Base-by-base conservation (phyloP, 2,888 invertebrate genomes). In the Micropterix aruncella region DNA sequence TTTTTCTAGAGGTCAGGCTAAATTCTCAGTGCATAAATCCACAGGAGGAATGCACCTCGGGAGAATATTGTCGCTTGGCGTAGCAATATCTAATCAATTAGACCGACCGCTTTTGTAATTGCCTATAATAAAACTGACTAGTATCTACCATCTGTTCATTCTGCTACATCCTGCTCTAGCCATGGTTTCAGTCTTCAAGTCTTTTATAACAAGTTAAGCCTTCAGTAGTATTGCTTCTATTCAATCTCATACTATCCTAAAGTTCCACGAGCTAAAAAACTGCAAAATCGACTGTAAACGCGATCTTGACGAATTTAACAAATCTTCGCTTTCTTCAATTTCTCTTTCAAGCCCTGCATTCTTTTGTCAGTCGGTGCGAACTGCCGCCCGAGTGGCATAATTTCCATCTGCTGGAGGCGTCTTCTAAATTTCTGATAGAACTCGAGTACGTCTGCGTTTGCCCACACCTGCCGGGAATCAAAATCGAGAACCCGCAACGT, bases 401-500 rank as follows among this genome's bases (percentile, higher is more conserved):
- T 63, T 54, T 76, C 77, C 58, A 75, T 75, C 47, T 77, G 75
- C 52, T 79, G 76, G 41, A 85, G 58, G 45, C 76, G 71, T 45
- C 75, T 66, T 44, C 79, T 73, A 55, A 86, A 79, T 51, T 68
- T 71, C 53, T 77, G 80, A 58, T 94, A 93, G 62, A 90, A 94
- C 54, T 79, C 74, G 43, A 93, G 63, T 1, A 93, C 94, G 55
- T 76, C 79, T 0, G 83, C 76, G 66, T 93, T 83, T 5, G 93
- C 92, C 80, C 90, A 88, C 2, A 95, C 90, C 65, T 92, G 89
- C 19, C 80, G 74, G 1, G 80, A 70, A 58, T 84, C 82, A 66
- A 95, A 94, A 62, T 93, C 91, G 44, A 93, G 61, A 27, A 95
- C 84, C 48, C 91, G 66, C n/a, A 95, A 68, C 2, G 86, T 81